Percentiles rank a stretch among this genome's conserved stretches.
These are phyloP conservation scores for Steinernema hermaphroditum DNA, from an alignment of 2,888 invertebrate genomes.

Conservation along the genomic window DNA sequence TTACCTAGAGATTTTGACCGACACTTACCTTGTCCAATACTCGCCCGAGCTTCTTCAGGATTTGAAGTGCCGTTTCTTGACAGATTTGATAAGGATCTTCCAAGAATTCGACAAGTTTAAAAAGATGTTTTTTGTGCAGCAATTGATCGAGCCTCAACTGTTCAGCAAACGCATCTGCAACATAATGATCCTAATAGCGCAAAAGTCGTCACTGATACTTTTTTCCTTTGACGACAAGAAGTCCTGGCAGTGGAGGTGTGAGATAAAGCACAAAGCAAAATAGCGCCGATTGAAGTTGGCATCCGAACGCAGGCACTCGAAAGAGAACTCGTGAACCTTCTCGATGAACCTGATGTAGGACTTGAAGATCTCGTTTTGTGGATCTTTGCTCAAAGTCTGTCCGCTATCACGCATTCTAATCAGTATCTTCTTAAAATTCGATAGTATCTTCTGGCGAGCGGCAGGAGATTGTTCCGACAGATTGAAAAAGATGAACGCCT, in stretches of 20 bases:
- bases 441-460: neutral
- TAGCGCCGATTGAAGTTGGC: conserved; percentile 4
- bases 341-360: neutral
- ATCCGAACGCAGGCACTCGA: neutral
- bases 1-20: neutral
- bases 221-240: neutral
- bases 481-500: neutral
- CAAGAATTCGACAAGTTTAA: neutral
- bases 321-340: neutral
- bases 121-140: neutral
- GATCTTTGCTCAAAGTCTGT: neutral
- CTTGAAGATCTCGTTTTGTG: neutral
- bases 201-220: neutral
- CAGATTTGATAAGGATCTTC: conserved; percentile 13
- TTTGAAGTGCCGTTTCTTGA: conserved; percentile 3
- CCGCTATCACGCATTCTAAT: conserved; percentile 3
- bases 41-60: neutral
- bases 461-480: conserved; percentile 4
- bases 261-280: neutral
- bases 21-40: neutral
- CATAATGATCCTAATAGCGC: neutral
- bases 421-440: neutral
- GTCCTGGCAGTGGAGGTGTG: neutral
- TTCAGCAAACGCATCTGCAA: neutral
- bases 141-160: neutral